Percentiles rank a stretch among this genome's conserved stretches.
Conservation (phyloP, 2,888 invertebrate genomes). For the Monochamus alternatus region DNA sequence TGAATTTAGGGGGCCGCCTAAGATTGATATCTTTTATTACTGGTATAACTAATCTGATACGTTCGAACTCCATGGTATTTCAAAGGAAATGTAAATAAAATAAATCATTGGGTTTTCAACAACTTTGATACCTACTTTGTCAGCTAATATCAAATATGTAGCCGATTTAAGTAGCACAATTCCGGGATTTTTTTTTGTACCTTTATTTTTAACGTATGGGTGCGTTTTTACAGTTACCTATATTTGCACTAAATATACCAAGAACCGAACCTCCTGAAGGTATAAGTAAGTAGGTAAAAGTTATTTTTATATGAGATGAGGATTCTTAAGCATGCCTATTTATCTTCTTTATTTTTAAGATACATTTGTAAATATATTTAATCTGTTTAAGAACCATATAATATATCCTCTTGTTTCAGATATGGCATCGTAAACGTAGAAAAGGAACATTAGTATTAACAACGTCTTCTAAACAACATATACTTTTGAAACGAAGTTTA, state of each 20-base stretch:
- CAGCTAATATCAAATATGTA: constrained; percentile 14
- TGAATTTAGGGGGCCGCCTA: constrained; percentile 21
- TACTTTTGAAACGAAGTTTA: background rate
- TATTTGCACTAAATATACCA: constrained; percentile 28
- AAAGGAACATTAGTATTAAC: constrained; percentile 19
- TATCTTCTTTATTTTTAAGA: constrained; percentile 34
- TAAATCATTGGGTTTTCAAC: constrained; percentile 26
- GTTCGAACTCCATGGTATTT: constrained; percentile 24
- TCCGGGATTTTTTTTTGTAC: constrained; percentile 6
- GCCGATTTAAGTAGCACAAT: constrained; percentile 26
- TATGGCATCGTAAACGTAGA: constrained; percentile 16
- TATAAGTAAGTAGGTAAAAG: constrained; percentile 29
- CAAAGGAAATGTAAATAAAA: constrained; percentile 13
- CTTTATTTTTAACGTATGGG: constrained; percentile 24
- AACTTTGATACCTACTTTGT: constrained; percentile 20
- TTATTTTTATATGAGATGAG: constrained; percentile 34
- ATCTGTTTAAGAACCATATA: constrained; percentile 30
- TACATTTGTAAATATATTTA: constrained; percentile 32
- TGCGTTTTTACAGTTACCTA: constrained; percentile 25
- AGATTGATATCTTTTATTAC: constrained; percentile 9
- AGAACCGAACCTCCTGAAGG: background rate
- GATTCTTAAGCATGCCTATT: constrained; percentile 24
- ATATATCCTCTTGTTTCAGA: constrained; percentile 33
- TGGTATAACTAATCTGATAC: constrained; percentile 23
- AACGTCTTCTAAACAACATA: background rate